Evolutionary conservation across 2,113 vertebrate species (phyloP), one percentile per base, ranked within the genome.

Genomic region (Lota lota): DNA sequence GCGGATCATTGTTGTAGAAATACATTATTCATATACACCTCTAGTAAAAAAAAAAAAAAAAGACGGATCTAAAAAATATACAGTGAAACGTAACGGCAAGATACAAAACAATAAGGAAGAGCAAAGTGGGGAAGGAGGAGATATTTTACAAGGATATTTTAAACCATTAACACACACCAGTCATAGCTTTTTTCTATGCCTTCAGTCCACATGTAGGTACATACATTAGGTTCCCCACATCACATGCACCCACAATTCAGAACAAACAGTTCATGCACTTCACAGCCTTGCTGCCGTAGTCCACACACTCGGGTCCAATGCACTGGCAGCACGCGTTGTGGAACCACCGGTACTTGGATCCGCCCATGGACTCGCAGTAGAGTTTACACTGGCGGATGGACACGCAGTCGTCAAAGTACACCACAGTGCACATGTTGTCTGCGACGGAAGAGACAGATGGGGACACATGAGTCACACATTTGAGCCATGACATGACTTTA

Each of bases 281-380:
- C 76, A 99, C 97, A 7, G 93, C 91, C 85, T 98, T 99, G 83
- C 96, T 99, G 83, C 97, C 97, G 0, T 99, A 99, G 89, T 99
- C 97, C 50, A 98, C 91, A 64, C 97, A 99, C 70, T 99, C 96
- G 0, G 97, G 97, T 0, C 97, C 97, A 1, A 99, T 93, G 73
- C 97, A 99, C 88, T 99, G 95, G 6, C 97, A 99, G 94, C 97
- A 99, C 79, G 97, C 97, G 22, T 99, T 99, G 88, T 99, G 97
- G 79, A 99, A 99, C 97, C 97, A 99, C 69, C 97, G 94, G 77
- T 99, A 99, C 72, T 99, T 99, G 76, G 97, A 98, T 3, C 96
- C 97, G 22, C 97, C 97, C 96, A 99, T 98, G 67, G 97, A 97
- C 89, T 98, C 96, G 0, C 97, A 99, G 82, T 97, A 98, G 77